These are phyloP conservation scores for Eulacestoma nigropectus DNA, from an alignment of 2,113 vertebrate genomes.

Conservation along the genomic window DNA sequence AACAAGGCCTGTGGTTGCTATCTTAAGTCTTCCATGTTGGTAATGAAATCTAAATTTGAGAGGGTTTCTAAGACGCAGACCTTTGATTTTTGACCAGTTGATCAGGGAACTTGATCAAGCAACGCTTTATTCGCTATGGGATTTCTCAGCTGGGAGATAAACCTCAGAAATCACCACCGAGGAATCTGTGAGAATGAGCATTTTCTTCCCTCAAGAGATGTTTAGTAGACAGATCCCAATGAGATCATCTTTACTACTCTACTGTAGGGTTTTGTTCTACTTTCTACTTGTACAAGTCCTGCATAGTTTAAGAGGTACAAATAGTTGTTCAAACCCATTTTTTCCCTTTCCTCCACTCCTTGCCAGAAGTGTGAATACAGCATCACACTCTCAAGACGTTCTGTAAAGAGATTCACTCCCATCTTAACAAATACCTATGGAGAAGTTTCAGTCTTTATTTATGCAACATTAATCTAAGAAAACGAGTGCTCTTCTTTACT, in stretches of 20 bases:
- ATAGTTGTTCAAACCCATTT: neutral
- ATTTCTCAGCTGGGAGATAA: neutral
- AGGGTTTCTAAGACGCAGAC: neutral
- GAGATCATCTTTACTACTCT: neutral
- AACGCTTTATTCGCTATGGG: neutral
- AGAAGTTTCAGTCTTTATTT: neutral
- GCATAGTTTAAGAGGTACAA: neutral
- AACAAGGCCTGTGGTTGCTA: neutral
- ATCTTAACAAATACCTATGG: neutral
- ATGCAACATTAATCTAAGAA: neutral
- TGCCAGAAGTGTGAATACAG: neutral
- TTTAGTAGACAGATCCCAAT: neutral
- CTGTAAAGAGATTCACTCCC: neutral
- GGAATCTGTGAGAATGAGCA: neutral
- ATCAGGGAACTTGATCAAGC: neutral
- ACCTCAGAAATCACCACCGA: neutral
- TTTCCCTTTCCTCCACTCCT: neutral
- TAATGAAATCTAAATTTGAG: neutral
- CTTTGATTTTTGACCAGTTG: neutral
- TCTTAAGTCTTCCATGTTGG: neutral
- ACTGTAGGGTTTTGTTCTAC: neutral
- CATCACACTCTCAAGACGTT: neutral
- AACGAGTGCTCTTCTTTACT: neutral
- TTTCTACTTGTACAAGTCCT: neutral
- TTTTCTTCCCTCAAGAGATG: neutral